phyloP scores from a whole-genome alignment of 2,888 invertebrate genomes.

The Pimpla rufipes region DNA sequence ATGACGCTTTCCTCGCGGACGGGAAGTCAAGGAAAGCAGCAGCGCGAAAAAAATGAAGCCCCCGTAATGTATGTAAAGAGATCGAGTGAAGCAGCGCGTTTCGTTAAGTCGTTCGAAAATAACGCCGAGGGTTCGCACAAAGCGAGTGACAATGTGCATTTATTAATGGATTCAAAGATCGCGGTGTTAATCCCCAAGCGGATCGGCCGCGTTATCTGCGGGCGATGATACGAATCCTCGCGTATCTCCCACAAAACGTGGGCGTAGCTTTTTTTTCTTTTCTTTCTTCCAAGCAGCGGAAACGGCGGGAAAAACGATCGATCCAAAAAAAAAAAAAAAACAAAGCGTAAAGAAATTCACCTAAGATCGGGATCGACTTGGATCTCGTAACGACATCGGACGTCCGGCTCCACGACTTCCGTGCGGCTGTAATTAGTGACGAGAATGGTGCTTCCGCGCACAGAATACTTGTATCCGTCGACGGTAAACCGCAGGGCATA shows the following conservation, averaged over 20 bases:
- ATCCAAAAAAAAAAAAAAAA: neutral
- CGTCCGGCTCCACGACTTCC: constrained; percentile 63
- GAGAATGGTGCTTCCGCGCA: constrained; percentile 62
- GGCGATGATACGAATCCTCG: no score
- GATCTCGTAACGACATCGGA: constrained; percentile 64
- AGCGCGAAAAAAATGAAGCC: no score
- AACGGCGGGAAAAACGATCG: neutral
- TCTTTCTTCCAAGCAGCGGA: neutral
- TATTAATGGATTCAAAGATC: no score
- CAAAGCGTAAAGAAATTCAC: constrained; percentile 43
- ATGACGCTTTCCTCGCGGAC: no score
- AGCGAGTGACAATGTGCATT: no score
- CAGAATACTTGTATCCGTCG: constrained; percentile 51
- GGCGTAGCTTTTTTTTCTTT: constrained; percentile 8
- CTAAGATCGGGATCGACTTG: constrained; percentile 10
- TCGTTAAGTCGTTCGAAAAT: no score
- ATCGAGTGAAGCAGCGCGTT: no score
- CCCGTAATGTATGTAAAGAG: no score
- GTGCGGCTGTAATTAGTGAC: constrained; percentile 61
- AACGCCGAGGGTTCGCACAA: no score
- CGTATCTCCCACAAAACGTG: neutral
- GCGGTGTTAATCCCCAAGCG: no score
- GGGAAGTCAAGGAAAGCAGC: no score
- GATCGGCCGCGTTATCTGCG: no score
- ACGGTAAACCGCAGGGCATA: constrained; percentile 69